Evolutionary conservation across 2,888 invertebrate species (phyloP).

Genomic region (Trachelus troglodyta): DNA sequence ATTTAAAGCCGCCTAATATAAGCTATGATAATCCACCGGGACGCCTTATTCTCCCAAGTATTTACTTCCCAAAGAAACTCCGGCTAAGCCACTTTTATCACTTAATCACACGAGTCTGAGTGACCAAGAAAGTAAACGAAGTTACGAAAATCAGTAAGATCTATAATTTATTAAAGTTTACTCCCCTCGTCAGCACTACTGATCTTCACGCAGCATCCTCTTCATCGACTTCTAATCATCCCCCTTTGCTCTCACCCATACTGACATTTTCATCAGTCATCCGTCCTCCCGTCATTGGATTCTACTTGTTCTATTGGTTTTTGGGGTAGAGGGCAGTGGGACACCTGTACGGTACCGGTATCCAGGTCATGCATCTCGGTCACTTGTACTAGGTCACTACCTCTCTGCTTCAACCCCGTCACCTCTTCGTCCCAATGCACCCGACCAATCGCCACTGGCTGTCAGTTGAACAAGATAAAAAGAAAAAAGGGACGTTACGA

Average conservation of each 20-base stretch:
- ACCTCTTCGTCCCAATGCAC: constrained; percentile 25
- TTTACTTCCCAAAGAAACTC: not conserved
- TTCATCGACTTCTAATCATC: not conserved
- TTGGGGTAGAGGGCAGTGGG: constrained; percentile 59
- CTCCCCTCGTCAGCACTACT: too few relatives aligned
- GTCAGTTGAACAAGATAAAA: constrained; percentile 2
- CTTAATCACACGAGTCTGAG: too few relatives aligned
- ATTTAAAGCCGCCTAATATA: not conserved
- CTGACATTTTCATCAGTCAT: not conserved
- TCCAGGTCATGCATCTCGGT: constrained; percentile 65
- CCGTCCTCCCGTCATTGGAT: not conserved
- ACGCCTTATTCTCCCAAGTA: not conserved
- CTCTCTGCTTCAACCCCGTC: constrained; percentile 39
- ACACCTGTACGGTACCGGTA: constrained; percentile 60
- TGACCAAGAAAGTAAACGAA: too few relatives aligned
- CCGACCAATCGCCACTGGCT: constrained; percentile 10
- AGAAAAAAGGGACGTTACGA: not conserved
- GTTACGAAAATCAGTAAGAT: too few relatives aligned
- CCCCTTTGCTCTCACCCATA: not conserved
- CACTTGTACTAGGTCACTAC: constrained; percentile 63
- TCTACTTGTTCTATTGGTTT: not conserved
- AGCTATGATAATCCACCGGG: not conserved
- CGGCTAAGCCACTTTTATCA: too few relatives aligned
- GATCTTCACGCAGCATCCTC: not conserved
- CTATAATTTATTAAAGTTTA: too few relatives aligned